These are phyloP conservation scores for Champsocephalus esox DNA, from an alignment of 2,797 vertebrate genomes.

Conservation along the genomic window DNA sequence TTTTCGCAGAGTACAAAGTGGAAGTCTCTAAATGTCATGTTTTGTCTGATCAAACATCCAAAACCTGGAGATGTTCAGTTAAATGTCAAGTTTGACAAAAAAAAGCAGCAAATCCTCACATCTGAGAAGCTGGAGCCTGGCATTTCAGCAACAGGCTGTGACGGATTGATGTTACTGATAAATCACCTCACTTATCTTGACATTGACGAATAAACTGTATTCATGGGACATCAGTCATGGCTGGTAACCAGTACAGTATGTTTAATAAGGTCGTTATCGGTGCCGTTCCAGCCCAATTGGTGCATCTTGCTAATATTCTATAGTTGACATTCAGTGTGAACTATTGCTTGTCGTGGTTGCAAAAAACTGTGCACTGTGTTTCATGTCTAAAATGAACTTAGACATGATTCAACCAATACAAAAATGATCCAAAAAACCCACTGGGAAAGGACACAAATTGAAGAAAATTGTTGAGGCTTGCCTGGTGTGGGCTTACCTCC, in stretches of 20 bases:
- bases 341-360: background rate
- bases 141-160: background rate
- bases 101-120: background rate
- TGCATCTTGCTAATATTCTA: background rate
- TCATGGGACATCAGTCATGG: background rate
- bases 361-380: background rate
- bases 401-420: background rate
- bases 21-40: background rate
- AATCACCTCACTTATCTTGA: background rate
- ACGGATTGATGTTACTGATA: background rate
- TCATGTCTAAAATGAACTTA: background rate
- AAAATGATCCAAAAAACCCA: background rate
- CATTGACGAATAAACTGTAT: background rate
- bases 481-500: constrained; percentile 22
- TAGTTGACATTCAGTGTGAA: background rate
- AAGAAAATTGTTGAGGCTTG: constrained; percentile 21
- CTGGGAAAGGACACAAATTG: constrained; percentile 17
- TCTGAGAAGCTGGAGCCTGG: background rate
- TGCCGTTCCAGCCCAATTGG: background rate
- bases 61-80: background rate
- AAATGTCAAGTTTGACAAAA: background rate
- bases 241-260: background rate
- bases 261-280: background rate
- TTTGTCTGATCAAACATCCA: background rate
- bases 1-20: background rate